Evolutionary conservation across 1,140 invertebrate species (phyloP).

Genomic region (Drosophila orosa): DNA sequence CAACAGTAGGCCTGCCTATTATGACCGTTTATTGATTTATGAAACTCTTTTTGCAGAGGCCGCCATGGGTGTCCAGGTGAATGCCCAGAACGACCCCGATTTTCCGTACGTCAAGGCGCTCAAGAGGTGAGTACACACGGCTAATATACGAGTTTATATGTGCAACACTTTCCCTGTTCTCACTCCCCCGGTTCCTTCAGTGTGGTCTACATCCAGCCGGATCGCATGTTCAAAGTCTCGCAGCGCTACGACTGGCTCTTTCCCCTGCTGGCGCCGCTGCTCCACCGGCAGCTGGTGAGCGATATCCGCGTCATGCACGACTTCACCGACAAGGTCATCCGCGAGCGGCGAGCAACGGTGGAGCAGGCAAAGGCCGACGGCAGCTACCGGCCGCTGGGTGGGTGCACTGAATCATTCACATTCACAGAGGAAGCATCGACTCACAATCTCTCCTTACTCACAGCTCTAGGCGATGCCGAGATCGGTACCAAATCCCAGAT

Average conservation of each 20-base stretch:
- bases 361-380: conserved; percentile 60
- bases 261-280: conserved; percentile 36
- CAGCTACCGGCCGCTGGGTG: conserved; percentile 63
- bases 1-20: neutral
- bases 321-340: conserved; percentile 75
- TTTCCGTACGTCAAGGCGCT: conserved; percentile 87
- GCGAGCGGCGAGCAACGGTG: conserved; percentile 56
- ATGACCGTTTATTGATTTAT: conserved; percentile 10
- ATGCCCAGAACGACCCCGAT: conserved; percentile 86
- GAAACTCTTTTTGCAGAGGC: conserved; percentile 84
- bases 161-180: neutral
- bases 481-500: conserved; percentile 86
- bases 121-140: conserved; percentile 75
- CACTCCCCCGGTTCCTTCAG: conserved; percentile 12
- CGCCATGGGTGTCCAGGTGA: conserved; percentile 89
- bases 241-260: conserved; percentile 71
- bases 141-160: neutral
- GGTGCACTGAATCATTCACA: conserved; percentile 26
- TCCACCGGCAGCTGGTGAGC: conserved; percentile 42
- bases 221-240: conserved; percentile 66
- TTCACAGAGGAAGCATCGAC: neutral
- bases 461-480: conserved; percentile 60
- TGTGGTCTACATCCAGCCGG: conserved; percentile 64
- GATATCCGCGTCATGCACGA: conserved; percentile 75
- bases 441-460: neutral